Percentiles rank a stretch among this genome's conserved stretches.
These are phyloP conservation scores for Poecilia latipinna DNA, from an alignment of 2,113 vertebrate species.

Conservation along the genomic window DNA sequence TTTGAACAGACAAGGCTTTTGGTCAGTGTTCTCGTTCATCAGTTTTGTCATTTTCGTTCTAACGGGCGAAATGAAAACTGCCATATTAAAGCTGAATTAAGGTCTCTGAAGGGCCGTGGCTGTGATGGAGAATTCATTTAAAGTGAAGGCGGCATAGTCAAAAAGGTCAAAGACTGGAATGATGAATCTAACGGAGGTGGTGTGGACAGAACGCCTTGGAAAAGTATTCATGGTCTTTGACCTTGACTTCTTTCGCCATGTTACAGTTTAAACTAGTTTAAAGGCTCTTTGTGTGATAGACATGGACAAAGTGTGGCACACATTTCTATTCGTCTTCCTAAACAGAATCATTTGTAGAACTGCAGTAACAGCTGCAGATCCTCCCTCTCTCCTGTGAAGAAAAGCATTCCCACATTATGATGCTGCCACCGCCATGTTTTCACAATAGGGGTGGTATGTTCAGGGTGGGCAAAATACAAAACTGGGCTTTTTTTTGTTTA, in stretches of 20 bases:
- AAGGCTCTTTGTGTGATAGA: no score
- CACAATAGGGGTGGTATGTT: no score
- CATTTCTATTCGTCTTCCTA: no score
- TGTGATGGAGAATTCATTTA: slow-evolving; percentile 19
- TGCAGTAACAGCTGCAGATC: no score
- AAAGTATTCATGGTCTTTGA: not conserved
- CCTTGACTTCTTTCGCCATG: not conserved
- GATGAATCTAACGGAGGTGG: slow-evolving; percentile 30
- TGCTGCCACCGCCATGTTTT: no score
- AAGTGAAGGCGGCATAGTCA: slow-evolving; percentile 23
- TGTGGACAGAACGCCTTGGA: not conserved
- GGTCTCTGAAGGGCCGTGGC: slow-evolving; percentile 39
- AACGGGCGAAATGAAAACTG: slow-evolving; percentile 42
- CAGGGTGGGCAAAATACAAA: no score
- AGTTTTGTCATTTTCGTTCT: slow-evolving; percentile 47
- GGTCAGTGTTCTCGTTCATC: slow-evolving; percentile 39
- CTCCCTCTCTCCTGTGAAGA: no score
- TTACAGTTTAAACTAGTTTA: no score
- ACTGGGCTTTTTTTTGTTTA: not conserved
- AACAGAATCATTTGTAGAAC: no score
- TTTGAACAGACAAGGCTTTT: slow-evolving; percentile 21
- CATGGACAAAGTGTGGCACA: no score
- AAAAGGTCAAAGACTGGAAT: slow-evolving; percentile 24
- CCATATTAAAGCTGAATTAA: slow-evolving; percentile 46
- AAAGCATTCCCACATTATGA: no score